A percentile compares a stretch with the other conserved stretches of the same genome.
phyloP scores from a whole-genome alignment of 2,113 vertebrate species.

The Stegastes partitus region DNA sequence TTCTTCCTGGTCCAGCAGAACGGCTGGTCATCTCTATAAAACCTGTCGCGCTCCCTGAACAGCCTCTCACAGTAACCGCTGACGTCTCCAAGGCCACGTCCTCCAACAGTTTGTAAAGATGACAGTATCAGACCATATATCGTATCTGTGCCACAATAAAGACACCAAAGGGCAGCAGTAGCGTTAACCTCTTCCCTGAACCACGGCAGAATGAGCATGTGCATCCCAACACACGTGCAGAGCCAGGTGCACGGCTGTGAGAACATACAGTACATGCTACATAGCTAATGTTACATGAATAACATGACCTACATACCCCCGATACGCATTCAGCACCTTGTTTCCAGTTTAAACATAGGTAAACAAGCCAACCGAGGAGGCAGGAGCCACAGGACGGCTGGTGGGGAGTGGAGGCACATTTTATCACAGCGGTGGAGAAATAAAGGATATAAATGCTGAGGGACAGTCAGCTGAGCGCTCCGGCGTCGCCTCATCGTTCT shows the following conservation, averaged over 20 bases:
- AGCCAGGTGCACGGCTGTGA: constrained; percentile 17
- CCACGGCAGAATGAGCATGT: constrained; percentile 24
- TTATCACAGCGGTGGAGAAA: neutral
- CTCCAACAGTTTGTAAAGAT: constrained; percentile 43
- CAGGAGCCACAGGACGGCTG: constrained; percentile 2
- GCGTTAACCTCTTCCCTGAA: constrained; percentile 14
- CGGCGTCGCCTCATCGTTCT: too few relatives aligned
- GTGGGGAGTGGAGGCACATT: neutral
- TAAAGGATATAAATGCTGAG: constrained; percentile 6
- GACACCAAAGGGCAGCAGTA: neutral
- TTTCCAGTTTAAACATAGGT: constrained; percentile 40
- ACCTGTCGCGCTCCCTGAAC: constrained; percentile 26
- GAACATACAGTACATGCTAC: constrained; percentile 19
- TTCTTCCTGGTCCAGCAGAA: constrained; percentile 4
- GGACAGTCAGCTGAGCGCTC: neutral
- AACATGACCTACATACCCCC: constrained; percentile 62
- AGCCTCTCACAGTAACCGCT: constrained; percentile 31
- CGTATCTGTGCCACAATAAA: neutral
- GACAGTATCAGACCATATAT: constrained; percentile 27
- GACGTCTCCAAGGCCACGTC: constrained; percentile 51
- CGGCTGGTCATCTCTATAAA: constrained; percentile 17
- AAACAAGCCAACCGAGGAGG: constrained; percentile 28
- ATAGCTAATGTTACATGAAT: constrained; percentile 62
- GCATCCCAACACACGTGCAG: constrained; percentile 43
- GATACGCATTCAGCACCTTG: constrained; percentile 43